Conservation (phyloP, 2,797 vertebrate genomes). For the Dromococcyx pavoninus region DNA sequence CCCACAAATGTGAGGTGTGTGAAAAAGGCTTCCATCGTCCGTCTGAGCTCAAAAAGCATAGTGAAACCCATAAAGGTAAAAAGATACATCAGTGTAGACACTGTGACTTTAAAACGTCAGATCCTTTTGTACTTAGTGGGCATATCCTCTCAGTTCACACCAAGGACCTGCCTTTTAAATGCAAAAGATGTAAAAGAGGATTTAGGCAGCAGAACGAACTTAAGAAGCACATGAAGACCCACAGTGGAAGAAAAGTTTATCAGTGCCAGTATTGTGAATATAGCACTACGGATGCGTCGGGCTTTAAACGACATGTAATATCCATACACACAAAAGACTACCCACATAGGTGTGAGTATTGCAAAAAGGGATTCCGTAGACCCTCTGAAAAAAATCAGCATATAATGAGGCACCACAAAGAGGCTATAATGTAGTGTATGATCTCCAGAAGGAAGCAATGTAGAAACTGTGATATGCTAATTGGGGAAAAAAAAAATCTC, state of each 20-base stretch:
- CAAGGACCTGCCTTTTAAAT: constrained; percentile 90
- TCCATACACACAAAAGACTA: constrained; percentile 99
- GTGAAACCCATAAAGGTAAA: constrained; percentile 89
- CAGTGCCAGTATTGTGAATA: constrained; percentile 99
- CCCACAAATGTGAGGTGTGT: constrained; percentile 88
- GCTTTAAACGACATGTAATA: constrained; percentile 97
- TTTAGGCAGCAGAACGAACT: constrained; percentile 94
- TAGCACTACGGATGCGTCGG: constrained; percentile 96
- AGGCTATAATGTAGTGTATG: constrained; percentile 80
- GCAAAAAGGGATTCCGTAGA: constrained; percentile 95
- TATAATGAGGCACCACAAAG: constrained; percentile 98
- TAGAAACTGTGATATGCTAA: constrained; percentile 66
- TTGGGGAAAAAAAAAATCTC: constrained; percentile 72
- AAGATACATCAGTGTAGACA: constrained; percentile 97
- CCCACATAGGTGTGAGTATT: constrained; percentile 95
- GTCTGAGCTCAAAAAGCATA: constrained; percentile 91
- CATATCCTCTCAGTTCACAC: constrained; percentile 97
- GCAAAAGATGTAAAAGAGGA: constrained; percentile 92
- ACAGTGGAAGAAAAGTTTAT: constrained; percentile 97
- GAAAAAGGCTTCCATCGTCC: constrained; percentile 91
- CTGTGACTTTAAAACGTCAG: constrained; percentile 96
- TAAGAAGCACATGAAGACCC: constrained; percentile 99
- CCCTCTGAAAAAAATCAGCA: constrained; percentile 99
- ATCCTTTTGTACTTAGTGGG: constrained; percentile 95
- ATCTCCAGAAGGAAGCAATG: constrained; percentile 31